These are phyloP conservation scores for Lithodes maja DNA, from an alignment of 2,888 invertebrate genomes.

Conservation along the genomic window DNA sequence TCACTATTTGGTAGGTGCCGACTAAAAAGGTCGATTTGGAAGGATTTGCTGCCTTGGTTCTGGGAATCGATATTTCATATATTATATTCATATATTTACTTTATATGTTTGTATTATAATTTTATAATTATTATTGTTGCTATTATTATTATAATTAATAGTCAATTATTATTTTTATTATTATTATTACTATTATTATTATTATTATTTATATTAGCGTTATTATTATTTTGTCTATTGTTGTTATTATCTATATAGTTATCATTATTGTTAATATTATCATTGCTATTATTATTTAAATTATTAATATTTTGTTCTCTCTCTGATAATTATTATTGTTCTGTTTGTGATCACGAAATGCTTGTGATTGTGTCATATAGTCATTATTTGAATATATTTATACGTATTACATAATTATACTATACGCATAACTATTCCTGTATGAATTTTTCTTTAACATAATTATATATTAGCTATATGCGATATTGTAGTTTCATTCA, in stretches of 20 bases:
- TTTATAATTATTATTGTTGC: background rate
- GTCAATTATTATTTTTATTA: background rate
- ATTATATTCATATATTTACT: too few species aligned
- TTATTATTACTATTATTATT: background rate
- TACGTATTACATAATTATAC: background rate
- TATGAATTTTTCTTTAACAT: background rate
- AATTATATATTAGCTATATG: too few species aligned
- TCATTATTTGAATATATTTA: background rate
- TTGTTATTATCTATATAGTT: background rate
- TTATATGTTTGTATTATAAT: background rate
- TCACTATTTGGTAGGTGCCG: too few species aligned
- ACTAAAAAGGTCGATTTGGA: too few species aligned
- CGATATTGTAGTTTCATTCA: too few species aligned
- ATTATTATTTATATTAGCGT: background rate
- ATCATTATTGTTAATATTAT: background rate
- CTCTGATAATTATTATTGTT: background rate
- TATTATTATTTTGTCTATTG: background rate
- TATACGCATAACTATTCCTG: background rate
- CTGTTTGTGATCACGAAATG: too few species aligned
- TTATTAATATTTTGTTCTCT: background rate
- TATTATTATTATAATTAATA: background rate
- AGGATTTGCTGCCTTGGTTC: too few species aligned
- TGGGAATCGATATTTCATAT: too few species aligned
- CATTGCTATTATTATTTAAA: background rate
- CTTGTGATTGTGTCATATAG: too few species aligned